Conservation (phyloP, 2,888 invertebrate genomes). For the Galerucella calmariensis region DNA sequence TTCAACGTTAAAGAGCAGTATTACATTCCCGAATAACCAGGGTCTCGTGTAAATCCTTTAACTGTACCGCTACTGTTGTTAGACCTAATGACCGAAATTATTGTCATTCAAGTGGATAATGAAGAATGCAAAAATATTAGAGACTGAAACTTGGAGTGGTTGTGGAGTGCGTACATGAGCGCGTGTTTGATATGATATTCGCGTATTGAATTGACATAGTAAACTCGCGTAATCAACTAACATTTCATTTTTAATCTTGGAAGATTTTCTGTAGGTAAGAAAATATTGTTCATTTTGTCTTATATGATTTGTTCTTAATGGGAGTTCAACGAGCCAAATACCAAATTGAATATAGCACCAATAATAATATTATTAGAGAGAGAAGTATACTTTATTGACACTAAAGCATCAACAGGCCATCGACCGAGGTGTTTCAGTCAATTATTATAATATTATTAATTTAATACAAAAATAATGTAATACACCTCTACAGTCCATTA, state of each 20-base stretch:
- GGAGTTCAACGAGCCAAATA: no score
- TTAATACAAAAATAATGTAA: no score
- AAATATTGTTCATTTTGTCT: not conserved
- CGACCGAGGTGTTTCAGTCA: no score
- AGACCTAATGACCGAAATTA: slow-evolving; percentile 29
- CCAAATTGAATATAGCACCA: no score
- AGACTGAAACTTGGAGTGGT: slow-evolving; percentile 36
- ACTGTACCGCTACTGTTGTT: slow-evolving; percentile 21
- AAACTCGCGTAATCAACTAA: not conserved
- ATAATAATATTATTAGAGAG: no score
- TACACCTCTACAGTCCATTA: no score
- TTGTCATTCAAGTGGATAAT: slow-evolving; percentile 44
- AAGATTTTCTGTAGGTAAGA: not conserved
- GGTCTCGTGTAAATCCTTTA: not conserved
- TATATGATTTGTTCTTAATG: not conserved
- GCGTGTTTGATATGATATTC: not conserved
- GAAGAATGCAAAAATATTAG: slow-evolving; percentile 47
- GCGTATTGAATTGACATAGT: not conserved
- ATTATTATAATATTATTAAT: no score
- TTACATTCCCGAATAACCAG: no score
- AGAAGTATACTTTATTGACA: no score
- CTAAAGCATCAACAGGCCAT: no score
- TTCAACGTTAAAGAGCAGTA: no score
- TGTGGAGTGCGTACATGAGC: slow-evolving; percentile 26
- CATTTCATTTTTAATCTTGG: not conserved